Evolutionary conservation across 2,888 invertebrate species (phyloP).

Genomic region (Cancer borealis): DNA sequence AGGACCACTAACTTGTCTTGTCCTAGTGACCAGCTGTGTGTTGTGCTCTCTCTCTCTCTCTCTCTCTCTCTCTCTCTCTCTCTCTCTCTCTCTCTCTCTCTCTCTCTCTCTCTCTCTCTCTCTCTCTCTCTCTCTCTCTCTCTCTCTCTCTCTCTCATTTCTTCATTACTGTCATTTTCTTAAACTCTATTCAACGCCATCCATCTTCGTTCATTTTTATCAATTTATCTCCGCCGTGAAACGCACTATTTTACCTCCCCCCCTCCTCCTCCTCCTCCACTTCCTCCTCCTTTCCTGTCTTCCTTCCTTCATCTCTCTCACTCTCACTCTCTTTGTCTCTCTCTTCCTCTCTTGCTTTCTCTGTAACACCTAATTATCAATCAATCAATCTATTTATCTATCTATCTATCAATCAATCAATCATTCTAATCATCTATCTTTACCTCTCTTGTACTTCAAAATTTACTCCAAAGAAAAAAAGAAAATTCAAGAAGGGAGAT

Average conservation of each 20-base stretch:
- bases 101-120: constrained; percentile 40
- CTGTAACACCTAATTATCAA: neutral
- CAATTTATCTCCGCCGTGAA: neutral
- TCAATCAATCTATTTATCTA: neutral
- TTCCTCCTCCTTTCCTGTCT: neutral
- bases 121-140: too few species aligned
- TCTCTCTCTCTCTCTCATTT: constrained; percentile 33
- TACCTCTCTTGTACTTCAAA: neutral
- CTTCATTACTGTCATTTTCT: neutral
- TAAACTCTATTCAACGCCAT: neutral
- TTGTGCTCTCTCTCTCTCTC: neutral
- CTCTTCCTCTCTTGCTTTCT: neutral
- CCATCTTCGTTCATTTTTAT: neutral
- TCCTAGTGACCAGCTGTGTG: neutral
- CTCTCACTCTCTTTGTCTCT: neutral
- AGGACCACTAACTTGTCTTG: neutral
- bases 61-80: constrained; percentile 31
- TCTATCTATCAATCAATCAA: neutral
- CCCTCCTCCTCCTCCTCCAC: neutral
- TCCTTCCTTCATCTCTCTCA: neutral
- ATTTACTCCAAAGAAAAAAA: neutral
- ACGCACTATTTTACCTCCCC: neutral
- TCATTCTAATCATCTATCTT: neutral
- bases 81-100: constrained; percentile 30
- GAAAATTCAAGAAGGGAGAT: neutral